phyloP scores from a whole-genome alignment of 2,888 invertebrate species.

The Pedicia rivosa region DNA sequence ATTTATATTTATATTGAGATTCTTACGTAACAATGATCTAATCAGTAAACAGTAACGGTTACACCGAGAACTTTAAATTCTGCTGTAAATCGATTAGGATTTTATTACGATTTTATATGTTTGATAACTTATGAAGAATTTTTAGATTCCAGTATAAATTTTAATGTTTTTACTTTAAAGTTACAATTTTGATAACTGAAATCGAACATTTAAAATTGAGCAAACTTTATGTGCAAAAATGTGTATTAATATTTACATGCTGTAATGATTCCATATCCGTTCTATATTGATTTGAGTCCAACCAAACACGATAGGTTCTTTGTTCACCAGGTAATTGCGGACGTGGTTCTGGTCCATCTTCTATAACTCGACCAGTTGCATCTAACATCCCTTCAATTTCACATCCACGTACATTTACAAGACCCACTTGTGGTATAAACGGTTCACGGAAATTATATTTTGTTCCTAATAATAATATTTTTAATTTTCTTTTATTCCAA shows the following conservation, averaged over 20 bases:
- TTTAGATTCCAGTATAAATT: too few relatives aligned
- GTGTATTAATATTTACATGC: conserved; percentile 38
- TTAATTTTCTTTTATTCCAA: too few relatives aligned
- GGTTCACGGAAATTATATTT: conserved; percentile 67
- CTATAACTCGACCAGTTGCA: conserved; percentile 85
- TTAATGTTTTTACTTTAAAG: too few relatives aligned
- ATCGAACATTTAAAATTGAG: background rate
- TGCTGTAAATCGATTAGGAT: too few relatives aligned
- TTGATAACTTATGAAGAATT: too few relatives aligned
- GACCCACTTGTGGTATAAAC: conserved; percentile 84
- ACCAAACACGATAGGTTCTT: conserved; percentile 81
- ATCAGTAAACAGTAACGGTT: too few relatives aligned
- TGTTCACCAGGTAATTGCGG: conserved; percentile 77
- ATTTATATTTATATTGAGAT: too few relatives aligned
- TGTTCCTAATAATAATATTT: conserved; percentile 49
- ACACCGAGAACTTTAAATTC: too few relatives aligned
- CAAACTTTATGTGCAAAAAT: background rate
- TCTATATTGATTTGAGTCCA: conserved; percentile 95
- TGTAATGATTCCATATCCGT: conserved; percentile 74
- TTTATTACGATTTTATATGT: too few relatives aligned
- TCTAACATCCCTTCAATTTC: conserved; percentile 98
- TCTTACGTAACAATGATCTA: too few relatives aligned
- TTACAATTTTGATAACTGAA: too few relatives aligned
- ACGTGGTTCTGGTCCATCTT: conserved; percentile 85
- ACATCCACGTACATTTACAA: conserved; percentile 87